phyloP scores from a whole-genome alignment of 2,113 vertebrate species.

The Scomber scombrus region DNA sequence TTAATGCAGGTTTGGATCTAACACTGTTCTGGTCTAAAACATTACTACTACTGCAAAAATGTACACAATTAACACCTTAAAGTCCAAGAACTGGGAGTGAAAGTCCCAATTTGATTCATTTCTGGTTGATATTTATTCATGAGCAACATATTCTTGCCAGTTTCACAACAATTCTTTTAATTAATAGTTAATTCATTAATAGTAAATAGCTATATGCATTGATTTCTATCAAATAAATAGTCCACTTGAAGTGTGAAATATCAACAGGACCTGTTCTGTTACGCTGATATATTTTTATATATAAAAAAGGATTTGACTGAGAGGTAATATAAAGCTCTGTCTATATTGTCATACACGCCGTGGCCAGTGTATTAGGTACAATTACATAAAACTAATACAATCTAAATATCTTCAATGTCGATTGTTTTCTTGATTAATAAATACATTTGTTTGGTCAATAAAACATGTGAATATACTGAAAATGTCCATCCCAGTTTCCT shows the following conservation, averaged over 20 bases:
- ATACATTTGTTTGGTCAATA: too few species aligned
- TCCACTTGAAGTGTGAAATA: background rate
- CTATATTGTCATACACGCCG: too few species aligned
- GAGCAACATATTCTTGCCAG: background rate
- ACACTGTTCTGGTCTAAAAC: background rate
- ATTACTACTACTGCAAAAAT: background rate
- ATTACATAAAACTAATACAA: background rate
- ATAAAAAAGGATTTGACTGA: background rate
- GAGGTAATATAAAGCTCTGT: background rate
- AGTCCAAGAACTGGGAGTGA: background rate
- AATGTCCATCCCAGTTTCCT: too few species aligned
- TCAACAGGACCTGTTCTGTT: background rate
- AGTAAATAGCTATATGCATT: background rate
- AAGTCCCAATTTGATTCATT: background rate
- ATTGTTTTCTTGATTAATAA: too few species aligned
- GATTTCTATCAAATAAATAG: background rate
- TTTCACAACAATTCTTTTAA: background rate
- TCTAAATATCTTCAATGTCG: background rate
- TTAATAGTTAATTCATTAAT: too few species aligned
- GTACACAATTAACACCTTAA: background rate
- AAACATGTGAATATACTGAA: too few species aligned
- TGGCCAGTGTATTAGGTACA: background rate
- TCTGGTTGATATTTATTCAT: background rate
- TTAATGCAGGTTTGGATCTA: background rate
- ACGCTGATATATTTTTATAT: background rate